A percentile compares a stretch with the other conserved stretches of the same genome.
These are phyloP conservation scores for Terebella lapidaria DNA, from an alignment of 2,888 invertebrate genomes.

Conservation along the genomic window DNA sequence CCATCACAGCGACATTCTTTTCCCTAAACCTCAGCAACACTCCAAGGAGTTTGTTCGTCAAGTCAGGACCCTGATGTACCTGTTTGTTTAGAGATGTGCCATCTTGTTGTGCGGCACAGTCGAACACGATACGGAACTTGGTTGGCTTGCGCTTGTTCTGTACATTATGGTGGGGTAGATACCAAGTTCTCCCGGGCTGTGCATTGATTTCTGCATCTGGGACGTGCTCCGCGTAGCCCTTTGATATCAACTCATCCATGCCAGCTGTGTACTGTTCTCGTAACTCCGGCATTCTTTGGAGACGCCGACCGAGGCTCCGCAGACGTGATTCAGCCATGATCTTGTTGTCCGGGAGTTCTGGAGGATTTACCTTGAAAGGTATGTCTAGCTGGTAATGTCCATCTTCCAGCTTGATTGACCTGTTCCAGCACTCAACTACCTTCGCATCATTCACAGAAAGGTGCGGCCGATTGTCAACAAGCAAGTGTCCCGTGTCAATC, in stretches of 20 bases:
- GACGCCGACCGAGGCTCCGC: neutral
- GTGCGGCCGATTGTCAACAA: neutral
- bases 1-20: slow-evolving; percentile 10
- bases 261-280: neutral
- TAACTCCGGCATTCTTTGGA: neutral
- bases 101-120: slow-evolving; percentile 7
- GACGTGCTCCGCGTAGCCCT: neutral
- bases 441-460: neutral
- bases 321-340: neutral
- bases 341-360: slow-evolving; percentile 9
- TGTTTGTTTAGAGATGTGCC: slow-evolving; percentile 20
- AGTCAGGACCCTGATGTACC: slow-evolving; percentile 15
- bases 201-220: neutral
- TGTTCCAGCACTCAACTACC: neutral
- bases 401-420: neutral
- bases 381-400: neutral
- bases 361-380: neutral
- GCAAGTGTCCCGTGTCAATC: neutral
- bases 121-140: slow-evolving; percentile 9
- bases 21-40: slow-evolving; percentile 20
- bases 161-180: slow-evolving; percentile 23
- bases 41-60: slow-evolving; percentile 18
- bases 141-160: slow-evolving; percentile 6
- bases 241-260: neutral
- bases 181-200: slow-evolving; percentile 2